Base-by-base conservation (phyloP, 2,113 vertebrate genomes). In the Mus pahari region DNA sequence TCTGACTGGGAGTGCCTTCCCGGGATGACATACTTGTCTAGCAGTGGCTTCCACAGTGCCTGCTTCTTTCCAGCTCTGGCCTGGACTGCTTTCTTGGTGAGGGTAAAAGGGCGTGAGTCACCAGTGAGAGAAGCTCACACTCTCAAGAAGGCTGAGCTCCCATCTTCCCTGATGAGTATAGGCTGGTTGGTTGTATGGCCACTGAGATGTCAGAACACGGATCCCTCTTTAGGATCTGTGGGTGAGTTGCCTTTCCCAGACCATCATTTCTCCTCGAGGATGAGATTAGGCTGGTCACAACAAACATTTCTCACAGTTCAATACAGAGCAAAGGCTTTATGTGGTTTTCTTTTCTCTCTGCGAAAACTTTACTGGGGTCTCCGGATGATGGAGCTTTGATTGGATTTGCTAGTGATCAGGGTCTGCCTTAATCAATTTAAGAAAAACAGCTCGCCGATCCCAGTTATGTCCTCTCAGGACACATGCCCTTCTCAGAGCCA, bases 241-340 rank as follows among this genome's bases (percentile, higher is more conserved):
- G 58, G 31, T 53, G 70, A 10, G 74, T 36, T 55, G 68, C 53
- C 83, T 95, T 78, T 48, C 71, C 19, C 82, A 16, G 78, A n/a
- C n/a, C n/a, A n/a, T n/a, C n/a, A 48, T 5, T 48, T 48, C 36
- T 86, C 86, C 86, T 95, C 13, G 1, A 77, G 17, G n/a, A 50
- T 74, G 82, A 88, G 71, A 81, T 81, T 90, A 81, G 90, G 77
- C 11, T 66, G 79, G n/a, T 81, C 36, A 45, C 68, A 71, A 90
- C 16, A 66, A 74, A 94, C 70, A 70, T 84, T 95, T 82, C 82
- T 78, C 78, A 75, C 68, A 62, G 93, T 31, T 36, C 66, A 68
- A 36, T 68, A 64, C 13, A 68, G 33, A 91, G 50, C 45, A 28
- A 90, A 42, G 58, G 33, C 11, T 71, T 22, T 79, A 28, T 60